These are phyloP conservation scores for Taxidea taxus DNA, from an alignment of 2,113 vertebrate genomes.

Conservation along the genomic window DNA sequence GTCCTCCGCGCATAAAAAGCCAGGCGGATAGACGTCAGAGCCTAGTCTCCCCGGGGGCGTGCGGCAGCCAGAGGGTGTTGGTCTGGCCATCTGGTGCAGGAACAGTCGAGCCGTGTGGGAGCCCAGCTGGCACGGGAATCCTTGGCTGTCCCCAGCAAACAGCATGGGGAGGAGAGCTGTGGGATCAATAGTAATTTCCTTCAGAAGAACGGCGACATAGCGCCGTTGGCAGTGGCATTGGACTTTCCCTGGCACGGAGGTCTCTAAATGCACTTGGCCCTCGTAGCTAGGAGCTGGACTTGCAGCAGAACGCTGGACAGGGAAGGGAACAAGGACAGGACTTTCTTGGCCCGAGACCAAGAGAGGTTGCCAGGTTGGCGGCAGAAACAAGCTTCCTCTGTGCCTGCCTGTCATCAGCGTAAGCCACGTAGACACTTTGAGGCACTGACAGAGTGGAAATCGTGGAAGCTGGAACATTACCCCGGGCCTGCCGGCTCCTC, in stretches of 20 bases:
- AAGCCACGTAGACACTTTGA: not conserved
- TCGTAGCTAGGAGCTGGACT: conserved; percentile 48
- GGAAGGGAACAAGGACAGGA: conserved; percentile 49
- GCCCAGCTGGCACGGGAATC: conserved; percentile 78
- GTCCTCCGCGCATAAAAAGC: conserved; percentile 64
- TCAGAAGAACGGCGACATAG: conserved; percentile 60
- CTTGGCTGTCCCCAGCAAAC: conserved; percentile 58
- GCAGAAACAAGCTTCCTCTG: conserved; percentile 31
- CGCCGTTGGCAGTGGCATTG: conserved; percentile 1
- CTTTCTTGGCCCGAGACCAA: conserved; percentile 41
- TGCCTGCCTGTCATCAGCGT: conserved; percentile 24
- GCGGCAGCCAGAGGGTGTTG: conserved; percentile 73
- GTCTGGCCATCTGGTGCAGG: conserved; percentile 78
- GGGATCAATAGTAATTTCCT: conserved; percentile 74
- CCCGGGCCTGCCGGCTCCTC: not conserved
- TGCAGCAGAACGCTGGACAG: conserved; percentile 23
- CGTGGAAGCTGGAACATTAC: not conserved
- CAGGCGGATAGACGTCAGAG: conserved; percentile 74
- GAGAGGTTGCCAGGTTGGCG: conserved; percentile 65
- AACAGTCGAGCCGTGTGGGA: conserved; percentile 48
- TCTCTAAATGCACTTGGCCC: not conserved
- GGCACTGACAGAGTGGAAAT: conserved; percentile 56
- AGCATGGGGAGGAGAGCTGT: conserved; percentile 50
- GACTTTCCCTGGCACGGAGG: conserved; percentile 60
- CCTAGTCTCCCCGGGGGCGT: conserved; percentile 42